These are phyloP conservation scores for Berghia stephanieae DNA, from an alignment of 1,140 invertebrate species.

Conservation along the genomic window DNA sequence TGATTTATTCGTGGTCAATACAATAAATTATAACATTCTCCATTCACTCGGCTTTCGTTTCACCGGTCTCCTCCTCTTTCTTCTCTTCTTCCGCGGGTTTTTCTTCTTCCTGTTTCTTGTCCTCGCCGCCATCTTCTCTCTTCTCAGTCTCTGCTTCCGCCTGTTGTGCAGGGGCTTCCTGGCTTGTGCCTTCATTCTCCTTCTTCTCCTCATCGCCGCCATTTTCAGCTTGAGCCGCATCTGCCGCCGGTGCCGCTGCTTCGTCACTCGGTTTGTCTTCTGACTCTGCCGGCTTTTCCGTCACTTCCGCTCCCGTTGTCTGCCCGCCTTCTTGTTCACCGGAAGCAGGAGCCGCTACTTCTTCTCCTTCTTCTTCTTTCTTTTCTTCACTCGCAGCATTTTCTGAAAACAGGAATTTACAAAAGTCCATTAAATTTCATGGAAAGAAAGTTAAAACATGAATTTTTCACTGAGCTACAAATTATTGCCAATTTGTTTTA, in stretches of 20 bases:
- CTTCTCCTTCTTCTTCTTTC: slow-evolving; percentile 29
- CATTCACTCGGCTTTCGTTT: no score
- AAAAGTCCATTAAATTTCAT: no score
- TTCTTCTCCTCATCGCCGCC: slow-evolving; percentile 3
- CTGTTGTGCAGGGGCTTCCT: background rate
- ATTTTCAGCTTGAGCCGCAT: background rate
- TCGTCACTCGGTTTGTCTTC: background rate
- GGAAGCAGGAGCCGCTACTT: background rate
- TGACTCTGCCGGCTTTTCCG: background rate
- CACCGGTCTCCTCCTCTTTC: no score
- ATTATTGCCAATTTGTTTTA: no score
- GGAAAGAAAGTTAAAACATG: no score
- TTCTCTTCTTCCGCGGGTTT: background rate
- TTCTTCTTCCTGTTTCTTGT: background rate
- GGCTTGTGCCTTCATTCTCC: no score
- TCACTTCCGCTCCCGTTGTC: background rate
- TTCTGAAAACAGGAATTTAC: no score
- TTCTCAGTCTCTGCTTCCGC: no score
- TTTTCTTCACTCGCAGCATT: no score
- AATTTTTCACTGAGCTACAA: no score
- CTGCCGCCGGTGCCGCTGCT: background rate
- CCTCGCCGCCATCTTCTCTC: background rate
- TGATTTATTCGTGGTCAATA: no score
- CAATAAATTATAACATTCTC: no score
- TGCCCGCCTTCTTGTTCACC: background rate